Evolutionary conservation across 2,113 vertebrate genomes (phyloP), one percentile per base, ranked within the genome.

Genomic region (Mesoclemmys tuberculata): DNA sequence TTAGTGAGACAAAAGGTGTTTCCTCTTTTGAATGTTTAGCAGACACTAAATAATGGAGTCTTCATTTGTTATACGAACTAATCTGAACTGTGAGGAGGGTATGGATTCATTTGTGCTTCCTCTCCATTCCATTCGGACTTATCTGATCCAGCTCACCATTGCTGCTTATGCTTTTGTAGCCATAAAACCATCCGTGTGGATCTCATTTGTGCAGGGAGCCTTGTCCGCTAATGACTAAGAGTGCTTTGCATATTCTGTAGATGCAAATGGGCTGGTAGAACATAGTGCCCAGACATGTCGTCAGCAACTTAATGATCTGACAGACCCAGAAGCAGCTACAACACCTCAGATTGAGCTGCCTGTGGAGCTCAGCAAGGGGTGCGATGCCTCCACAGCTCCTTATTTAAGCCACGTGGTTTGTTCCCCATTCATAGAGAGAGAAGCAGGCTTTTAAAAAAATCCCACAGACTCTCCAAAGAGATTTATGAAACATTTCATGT

Each of bases 1-100:
- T 93, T 90, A 95, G 89, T 80, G 96, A 87, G 84, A 79, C 87
- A 6, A 79, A 92, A 87, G 89, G 93, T 86, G 84, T 58, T 82
- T 85, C 90, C 95, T 85, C 91, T 91, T 68, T 80, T 85, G 88
- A 89, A 92, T 75, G 71, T 71, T 38, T 89, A 71, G 61, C 58
- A 80, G 93, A 51, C 93, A 61, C 77, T 71, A 52, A 93, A 51
- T 90, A 96, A 95, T 90, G 18, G 41, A 82, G n/a, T 49, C 80
- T 96, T 97, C 89, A 92, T 48, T 95, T 97, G 55, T 85, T 93
- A 24, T 21, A 49, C 71, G 71, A 87, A 71, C 38, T 49, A 82
- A 87, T 56, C 55, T 87, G 83, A 84, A 82, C 88, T 87, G 90
- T n/a, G 11, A 4, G 38, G 22, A 29, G 91, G 26, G 55, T 90